A percentile compares a stretch with the other conserved stretches of the same genome.
Evolutionary conservation across 2,888 invertebrate species (phyloP).

Genomic region (Stenolophus ochropezus): DNA sequence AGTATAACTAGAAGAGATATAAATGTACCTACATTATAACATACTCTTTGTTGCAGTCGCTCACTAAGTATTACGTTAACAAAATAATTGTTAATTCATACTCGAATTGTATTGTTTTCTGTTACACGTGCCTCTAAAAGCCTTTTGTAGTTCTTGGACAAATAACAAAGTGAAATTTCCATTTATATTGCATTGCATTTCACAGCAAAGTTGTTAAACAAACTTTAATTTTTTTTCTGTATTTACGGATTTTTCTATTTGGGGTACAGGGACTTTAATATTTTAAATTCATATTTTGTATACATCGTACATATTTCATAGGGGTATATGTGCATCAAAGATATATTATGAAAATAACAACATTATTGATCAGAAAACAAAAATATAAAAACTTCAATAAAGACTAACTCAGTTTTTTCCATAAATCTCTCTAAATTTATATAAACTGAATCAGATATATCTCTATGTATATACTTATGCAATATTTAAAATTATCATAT

Average conservation of each 20-base stretch:
- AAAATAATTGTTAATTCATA: constrained; percentile 22
- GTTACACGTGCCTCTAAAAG: neutral
- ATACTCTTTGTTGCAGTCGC: neutral
- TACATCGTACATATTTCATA: too few relatives aligned
- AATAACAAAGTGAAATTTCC: neutral
- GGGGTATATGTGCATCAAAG: too few relatives aligned
- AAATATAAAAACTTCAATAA: too few relatives aligned
- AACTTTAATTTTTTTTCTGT: neutral
- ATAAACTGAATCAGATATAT: too few relatives aligned
- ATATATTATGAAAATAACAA: too few relatives aligned
- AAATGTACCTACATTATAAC: neutral
- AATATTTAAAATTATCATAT: too few relatives aligned
- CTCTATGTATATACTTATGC: too few relatives aligned
- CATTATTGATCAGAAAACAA: too few relatives aligned
- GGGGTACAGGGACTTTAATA: too few relatives aligned
- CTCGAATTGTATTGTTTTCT: constrained; percentile 16
- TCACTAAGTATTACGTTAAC: neutral
- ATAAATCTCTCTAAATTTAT: too few relatives aligned
- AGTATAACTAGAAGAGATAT: neutral
- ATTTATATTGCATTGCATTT: neutral
- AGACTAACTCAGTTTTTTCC: too few relatives aligned
- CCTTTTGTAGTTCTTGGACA: neutral
- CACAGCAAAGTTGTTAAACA: neutral
- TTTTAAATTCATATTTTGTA: too few relatives aligned
- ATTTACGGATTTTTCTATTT: neutral